phyloP scores from a whole-genome alignment of 2,888 invertebrate genomes.

The Carterocephalus palaemon region DNA sequence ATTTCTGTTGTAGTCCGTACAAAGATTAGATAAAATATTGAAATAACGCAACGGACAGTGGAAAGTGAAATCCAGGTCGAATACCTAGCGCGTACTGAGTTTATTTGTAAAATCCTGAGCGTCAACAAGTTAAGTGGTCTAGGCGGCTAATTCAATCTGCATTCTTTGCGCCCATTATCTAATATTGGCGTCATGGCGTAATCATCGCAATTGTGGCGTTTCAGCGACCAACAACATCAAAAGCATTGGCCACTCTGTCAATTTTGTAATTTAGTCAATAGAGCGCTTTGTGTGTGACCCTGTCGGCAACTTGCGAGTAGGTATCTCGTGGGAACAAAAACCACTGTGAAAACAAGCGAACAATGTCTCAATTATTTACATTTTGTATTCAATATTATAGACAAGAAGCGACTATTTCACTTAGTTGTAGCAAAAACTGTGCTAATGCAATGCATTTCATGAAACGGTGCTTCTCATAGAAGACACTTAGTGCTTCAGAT shows the following conservation, averaged over 20 bases:
- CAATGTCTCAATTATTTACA: too few species aligned
- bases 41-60: too few species aligned
- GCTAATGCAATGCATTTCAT: too few species aligned
- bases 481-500: too few species aligned
- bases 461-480: too few species aligned
- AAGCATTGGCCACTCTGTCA: conserved; percentile 70
- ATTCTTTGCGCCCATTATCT: conserved; percentile 71
- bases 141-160: conserved; percentile 64
- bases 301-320: conserved; percentile 8
- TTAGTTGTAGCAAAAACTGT: too few species aligned
- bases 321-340: conserved; percentile 3
- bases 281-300: conserved; percentile 38
- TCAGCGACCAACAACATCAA: conserved; percentile 56
- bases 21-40: too few species aligned
- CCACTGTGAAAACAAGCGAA: too few species aligned
- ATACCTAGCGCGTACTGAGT: conserved; percentile 3
- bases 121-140: conserved; percentile 28
- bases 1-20: too few species aligned
- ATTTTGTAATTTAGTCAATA: conserved; percentile 73
- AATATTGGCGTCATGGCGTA: conserved; percentile 64
- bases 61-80: conserved; percentile 4
- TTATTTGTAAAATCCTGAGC: conserved; percentile 9
- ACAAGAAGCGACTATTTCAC: too few species aligned
- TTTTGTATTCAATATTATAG: too few species aligned
- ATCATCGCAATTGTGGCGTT: conserved; percentile 51